Base-by-base conservation (phyloP, 1,140 invertebrate species). In the Aplysia californica region DNA sequence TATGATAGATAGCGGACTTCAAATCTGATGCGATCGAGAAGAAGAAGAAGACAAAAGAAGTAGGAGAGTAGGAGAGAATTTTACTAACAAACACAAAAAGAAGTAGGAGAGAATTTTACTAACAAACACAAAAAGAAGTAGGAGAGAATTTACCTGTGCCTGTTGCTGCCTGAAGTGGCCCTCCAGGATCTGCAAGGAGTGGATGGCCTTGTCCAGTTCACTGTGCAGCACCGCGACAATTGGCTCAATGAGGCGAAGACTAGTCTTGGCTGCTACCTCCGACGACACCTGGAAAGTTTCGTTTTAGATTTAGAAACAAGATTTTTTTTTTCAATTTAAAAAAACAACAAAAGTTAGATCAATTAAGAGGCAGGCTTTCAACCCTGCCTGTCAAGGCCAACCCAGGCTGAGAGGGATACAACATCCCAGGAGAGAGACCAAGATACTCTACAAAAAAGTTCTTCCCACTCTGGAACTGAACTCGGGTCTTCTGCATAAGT, bases 141-240 rank as follows among this genome's bases (percentile, higher is more conserved):
- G n/a, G n/a, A n/a, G n/a, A n/a, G n/a, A n/a, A n/a, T 3, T 36
- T 23, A 59, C 41, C 59, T 71, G 39, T 31, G 35, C 44, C 35
- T 71, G 71, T 29, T 72, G 61, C n/a, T 65, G 69, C 18, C 70
- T 66, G n/a, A 44, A 69, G 50, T 61, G 75, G 29, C 67, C 76
- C 75, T 81, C 75, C 38, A 80, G 41, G 23, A 71, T 38, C 38
- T 74, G 64, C 15, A 81, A 39, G n/a, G 64, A 68, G 33, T 79
- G 78, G 41, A 72, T 72, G 33, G 78, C 71, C 58, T 75, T 66
- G n/a, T 79, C 65, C 18, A 79, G 39, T 50, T 82, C 78, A 4
- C 68, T 41, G 41, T 81, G 77, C 5, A 83, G 36, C 31, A 78
- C 79, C 36, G 66, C 71, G 44, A 79, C 59, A 39, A 75, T 75